phyloP scores from a whole-genome alignment of 2,113 vertebrate genomes.

The Callopanchax toddi region DNA sequence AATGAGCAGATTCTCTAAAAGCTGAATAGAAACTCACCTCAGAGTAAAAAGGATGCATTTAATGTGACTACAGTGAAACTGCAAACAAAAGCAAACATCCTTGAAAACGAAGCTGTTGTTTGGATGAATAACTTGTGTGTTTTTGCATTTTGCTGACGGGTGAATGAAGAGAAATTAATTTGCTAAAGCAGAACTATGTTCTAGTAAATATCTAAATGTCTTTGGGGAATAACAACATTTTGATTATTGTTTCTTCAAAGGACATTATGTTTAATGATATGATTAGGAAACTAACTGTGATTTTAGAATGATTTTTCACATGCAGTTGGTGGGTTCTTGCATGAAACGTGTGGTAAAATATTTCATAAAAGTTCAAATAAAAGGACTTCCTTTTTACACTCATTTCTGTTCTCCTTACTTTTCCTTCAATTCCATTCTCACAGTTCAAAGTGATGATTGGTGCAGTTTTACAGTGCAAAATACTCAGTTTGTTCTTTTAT shows the following conservation, averaged over 20 bases:
- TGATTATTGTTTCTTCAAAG: too few relatives aligned
- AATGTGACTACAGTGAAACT: neutral
- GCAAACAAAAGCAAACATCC: neutral
- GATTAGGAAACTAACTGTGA: too few relatives aligned
- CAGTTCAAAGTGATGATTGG: neutral
- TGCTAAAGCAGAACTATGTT: constrained; percentile 1
- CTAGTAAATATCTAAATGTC: too few relatives aligned
- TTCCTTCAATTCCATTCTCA: neutral
- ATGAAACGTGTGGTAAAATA: too few relatives aligned
- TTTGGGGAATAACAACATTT: too few relatives aligned
- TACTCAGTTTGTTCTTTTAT: neutral
- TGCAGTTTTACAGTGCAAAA: neutral
- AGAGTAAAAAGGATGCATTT: neutral
- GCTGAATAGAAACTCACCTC: neutral
- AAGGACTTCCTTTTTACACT: neutral
- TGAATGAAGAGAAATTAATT: constrained; percentile 4
- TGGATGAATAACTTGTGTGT: constrained; percentile 1
- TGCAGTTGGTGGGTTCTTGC: too few relatives aligned
- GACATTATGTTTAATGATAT: too few relatives aligned
- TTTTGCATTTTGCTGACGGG: neutral
- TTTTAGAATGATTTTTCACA: too few relatives aligned
- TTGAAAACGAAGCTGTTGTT: constrained; percentile 1
- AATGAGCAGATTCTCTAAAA: neutral
- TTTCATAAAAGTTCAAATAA: too few relatives aligned
- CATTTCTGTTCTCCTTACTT: neutral